Evolutionary conservation across 1,140 invertebrate species (phyloP).

Genomic region (Eumeta japonica): DNA sequence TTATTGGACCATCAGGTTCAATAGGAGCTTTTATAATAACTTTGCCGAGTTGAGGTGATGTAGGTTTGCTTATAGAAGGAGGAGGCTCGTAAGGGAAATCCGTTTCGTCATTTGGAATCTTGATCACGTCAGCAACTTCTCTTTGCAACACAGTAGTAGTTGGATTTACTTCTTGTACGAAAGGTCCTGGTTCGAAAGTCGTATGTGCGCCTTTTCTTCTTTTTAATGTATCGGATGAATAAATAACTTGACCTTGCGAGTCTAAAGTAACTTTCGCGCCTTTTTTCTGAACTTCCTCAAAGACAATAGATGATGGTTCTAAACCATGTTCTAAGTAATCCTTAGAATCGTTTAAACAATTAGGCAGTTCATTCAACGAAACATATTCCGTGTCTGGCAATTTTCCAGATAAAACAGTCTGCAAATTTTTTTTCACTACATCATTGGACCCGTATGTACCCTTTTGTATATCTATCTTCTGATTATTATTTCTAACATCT

Average conservation of each 20-base stretch:
- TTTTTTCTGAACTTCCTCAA: slow-evolving; percentile 53
- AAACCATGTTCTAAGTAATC: slow-evolving; percentile 44
- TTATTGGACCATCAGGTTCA: slow-evolving; percentile 56
- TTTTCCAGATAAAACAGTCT: slow-evolving; percentile 57
- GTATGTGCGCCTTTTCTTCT: slow-evolving; percentile 78
- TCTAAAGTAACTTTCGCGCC: slow-evolving; percentile 82
- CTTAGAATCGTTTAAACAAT: slow-evolving; percentile 54
- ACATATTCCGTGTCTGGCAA: slow-evolving; percentile 73
- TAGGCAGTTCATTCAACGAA: slow-evolving; percentile 75
- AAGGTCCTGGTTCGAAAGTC: slow-evolving; percentile 80
- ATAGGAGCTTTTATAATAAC: slow-evolving; percentile 63
- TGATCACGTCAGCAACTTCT: slow-evolving; percentile 46
- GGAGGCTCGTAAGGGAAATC: slow-evolving; percentile 42
- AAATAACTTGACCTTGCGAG: slow-evolving; percentile 86
- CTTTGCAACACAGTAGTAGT: slow-evolving; percentile 41
- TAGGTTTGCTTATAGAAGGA: slow-evolving; percentile 39
- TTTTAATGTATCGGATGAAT: slow-evolving; percentile 83
- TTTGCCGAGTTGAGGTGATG: slow-evolving; percentile 62
- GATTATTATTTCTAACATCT: slow-evolving; percentile 75
- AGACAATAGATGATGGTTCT: slow-evolving; percentile 24
- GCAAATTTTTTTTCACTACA: slow-evolving; percentile 58
- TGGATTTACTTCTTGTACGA: slow-evolving; percentile 64
- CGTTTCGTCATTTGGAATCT: slow-evolving; percentile 38
- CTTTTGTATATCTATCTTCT: slow-evolving; percentile 56
- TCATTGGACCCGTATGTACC: slow-evolving; percentile 60